Conservation (phyloP, 2,888 invertebrate genomes). For the Apamea anceps region DNA sequence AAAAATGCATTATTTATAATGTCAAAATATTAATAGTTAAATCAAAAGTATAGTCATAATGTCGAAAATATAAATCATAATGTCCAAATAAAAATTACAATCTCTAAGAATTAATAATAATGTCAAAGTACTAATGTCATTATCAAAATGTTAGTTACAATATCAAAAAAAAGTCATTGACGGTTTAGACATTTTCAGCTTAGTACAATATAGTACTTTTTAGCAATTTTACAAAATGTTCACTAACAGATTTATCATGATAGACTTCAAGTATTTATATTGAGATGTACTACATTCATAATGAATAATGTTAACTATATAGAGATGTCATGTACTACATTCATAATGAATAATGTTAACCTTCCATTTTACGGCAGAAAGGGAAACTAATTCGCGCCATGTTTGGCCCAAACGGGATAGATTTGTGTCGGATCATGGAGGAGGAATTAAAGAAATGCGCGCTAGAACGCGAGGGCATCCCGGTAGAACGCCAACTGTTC, state of each 20-base stretch:
- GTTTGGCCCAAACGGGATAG: slow-evolving; percentile 89
- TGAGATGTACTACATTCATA: neutral
- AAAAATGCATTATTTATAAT: too few relatives aligned
- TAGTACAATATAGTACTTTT: neutral
- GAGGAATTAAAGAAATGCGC: slow-evolving; percentile 77
- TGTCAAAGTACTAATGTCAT: too few relatives aligned
- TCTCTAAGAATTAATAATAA: too few relatives aligned
- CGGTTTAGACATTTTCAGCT: neutral
- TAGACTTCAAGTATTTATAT: neutral
- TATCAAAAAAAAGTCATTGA: too few relatives aligned
- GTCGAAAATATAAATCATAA: too few relatives aligned
- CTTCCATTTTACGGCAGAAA: slow-evolving; percentile 68
- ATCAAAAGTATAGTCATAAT: too few relatives aligned
- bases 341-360: neutral
- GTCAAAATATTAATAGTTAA: too few relatives aligned
- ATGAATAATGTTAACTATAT: neutral
- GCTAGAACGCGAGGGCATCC: slow-evolving; percentile 73
- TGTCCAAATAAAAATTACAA: too few relatives aligned
- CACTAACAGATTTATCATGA: neutral
- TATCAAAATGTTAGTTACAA: too few relatives aligned
- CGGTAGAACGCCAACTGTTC: slow-evolving; percentile 67
- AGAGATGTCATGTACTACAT: too few relatives aligned
- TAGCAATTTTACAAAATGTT: neutral
- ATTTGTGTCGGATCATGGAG: slow-evolving; percentile 81
- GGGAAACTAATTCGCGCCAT: slow-evolving; percentile 84